These are phyloP conservation scores for Hypsibius dujardini DNA, from an alignment of 1,140 invertebrate genomes.

Conservation along the genomic window DNA sequence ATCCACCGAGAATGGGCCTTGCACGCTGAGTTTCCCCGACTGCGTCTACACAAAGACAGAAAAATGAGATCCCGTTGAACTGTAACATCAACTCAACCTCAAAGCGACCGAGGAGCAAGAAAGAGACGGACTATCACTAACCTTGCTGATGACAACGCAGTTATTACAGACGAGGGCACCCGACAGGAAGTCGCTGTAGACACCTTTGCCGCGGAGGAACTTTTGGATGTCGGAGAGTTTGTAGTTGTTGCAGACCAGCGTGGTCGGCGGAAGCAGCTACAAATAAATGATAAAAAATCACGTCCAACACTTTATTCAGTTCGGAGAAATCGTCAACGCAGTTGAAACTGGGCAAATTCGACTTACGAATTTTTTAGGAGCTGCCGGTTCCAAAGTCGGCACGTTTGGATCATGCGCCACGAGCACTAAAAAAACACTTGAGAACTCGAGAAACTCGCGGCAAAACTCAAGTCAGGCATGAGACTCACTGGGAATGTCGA, in stretches of 20 bases:
- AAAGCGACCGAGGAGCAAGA: constrained; percentile 14
- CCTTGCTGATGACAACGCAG: constrained; percentile 16
- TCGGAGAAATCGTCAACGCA: not conserved
- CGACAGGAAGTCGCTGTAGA: constrained; percentile 8
- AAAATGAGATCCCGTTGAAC: constrained; percentile 22
- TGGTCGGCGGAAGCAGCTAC: not conserved
- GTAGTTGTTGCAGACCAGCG: not conserved
- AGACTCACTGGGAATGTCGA: constrained; percentile 3
- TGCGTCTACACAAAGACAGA: constrained; percentile 51
- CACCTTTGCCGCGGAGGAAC: not conserved
- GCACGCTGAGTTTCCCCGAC: constrained; percentile 70
- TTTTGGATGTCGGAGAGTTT: constrained; percentile 16
- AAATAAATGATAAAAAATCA: not conserved
- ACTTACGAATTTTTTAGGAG: constrained; percentile 8
- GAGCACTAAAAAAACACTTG: not conserved
- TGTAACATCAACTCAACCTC: not conserved
- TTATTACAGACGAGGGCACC: not conserved
- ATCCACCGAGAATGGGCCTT: constrained; percentile 80
- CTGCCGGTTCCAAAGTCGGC: not conserved
- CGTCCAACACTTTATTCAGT: not conserved
- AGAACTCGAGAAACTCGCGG: not conserved
- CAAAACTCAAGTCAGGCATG: not conserved
- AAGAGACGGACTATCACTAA: not conserved
- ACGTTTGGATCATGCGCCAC: constrained; percentile 6
- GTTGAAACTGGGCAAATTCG: not conserved